Percentiles rank a stretch among this genome's conserved stretches.
These are phyloP conservation scores for Lates calcarifer DNA, from an alignment of 2,113 vertebrate genomes.

Conservation along the genomic window DNA sequence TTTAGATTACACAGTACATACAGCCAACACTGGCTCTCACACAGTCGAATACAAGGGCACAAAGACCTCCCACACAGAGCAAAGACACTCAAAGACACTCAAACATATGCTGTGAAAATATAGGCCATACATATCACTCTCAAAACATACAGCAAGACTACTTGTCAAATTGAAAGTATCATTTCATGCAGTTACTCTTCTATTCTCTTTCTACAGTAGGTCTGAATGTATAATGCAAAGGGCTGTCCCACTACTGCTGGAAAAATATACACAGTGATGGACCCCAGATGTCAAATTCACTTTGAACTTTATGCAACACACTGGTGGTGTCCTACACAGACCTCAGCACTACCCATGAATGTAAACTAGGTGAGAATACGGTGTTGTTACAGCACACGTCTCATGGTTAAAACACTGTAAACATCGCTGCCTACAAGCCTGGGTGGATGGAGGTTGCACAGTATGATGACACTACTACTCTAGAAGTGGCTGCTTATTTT, in stretches of 20 bases:
- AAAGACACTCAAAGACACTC: not conserved
- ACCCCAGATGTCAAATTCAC: slow-evolving; percentile 55
- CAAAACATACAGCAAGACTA: slow-evolving; percentile 25
- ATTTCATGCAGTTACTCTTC: slow-evolving; percentile 42
- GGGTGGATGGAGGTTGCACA: slow-evolving; percentile 23
- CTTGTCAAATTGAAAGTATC: slow-evolving; percentile 44
- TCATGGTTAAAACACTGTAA: slow-evolving; percentile 36
- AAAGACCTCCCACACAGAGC: not conserved
- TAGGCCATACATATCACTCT: slow-evolving; percentile 7
- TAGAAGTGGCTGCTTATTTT: not conserved
- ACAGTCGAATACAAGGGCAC: not conserved
- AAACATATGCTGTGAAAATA: slow-evolving; percentile 13
- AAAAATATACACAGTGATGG: slow-evolving; percentile 43
- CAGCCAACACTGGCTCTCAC: slow-evolving; percentile 30
- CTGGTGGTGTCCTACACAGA: slow-evolving; percentile 41
- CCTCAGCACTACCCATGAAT: slow-evolving; percentile 45
- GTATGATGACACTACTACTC: slow-evolving; percentile 18
- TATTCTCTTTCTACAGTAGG: slow-evolving; percentile 33
- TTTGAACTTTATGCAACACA: slow-evolving; percentile 55
- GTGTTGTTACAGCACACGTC: slow-evolving; percentile 23
- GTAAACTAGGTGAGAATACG: slow-evolving; percentile 41
- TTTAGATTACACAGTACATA: not conserved
- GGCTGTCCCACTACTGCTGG: slow-evolving; percentile 39
- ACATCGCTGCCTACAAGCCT: slow-evolving; percentile 15
- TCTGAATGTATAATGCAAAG: slow-evolving; percentile 62